Evolutionary conservation across 2,113 vertebrate species (phyloP), one percentile per base, ranked within the genome.

Genomic region (Myocastor coypus): DNA sequence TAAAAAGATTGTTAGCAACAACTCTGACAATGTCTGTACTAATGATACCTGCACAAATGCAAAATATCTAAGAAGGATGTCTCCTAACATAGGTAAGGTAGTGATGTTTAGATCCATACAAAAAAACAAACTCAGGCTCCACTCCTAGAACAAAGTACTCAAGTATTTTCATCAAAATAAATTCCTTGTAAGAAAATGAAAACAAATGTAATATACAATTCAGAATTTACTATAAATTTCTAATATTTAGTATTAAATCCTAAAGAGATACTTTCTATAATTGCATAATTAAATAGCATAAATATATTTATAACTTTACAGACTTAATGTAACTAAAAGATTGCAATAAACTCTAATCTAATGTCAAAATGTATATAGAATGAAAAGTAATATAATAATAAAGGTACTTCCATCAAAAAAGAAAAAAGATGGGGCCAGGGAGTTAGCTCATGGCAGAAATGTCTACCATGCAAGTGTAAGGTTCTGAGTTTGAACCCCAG

Each of bases 91-190:
- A 7, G 52, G 28, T 22, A n/a, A 63, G 7, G 40, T 16, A 2
- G 6, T 17, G 40, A 37, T 19, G 4, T 46, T 34, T 63, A 68
- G 57, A 87, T 75, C 5, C n/a, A 52, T 9, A 16, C 13, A 32
- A 7, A 42, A 85, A 73, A 55, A n/a, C 1, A 16, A 75, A 7
- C 42, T 1, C 6, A 64, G 37, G 5, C 63, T 66, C 57, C 55
- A 80, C 3, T 37, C 20, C 8, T 52, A 7, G 77, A 66, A 42
- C 2, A 12, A 84, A 80, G 17, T 73, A 12, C 26, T 89, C 4
- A 85, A 95, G 68, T 52, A 91, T 75, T 66, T 68, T 73, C 32
- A 73, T 40, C 46, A 61, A 91, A 66, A 93, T 37, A 80, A 50
- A 66, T 81, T 5, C 66, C 40, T 34, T 42, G 1, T n/a, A 64